Evolutionary conservation across 1,140 invertebrate species (phyloP), one percentile per base, ranked within the genome.

Genomic region (Drosophila tristis): DNA sequence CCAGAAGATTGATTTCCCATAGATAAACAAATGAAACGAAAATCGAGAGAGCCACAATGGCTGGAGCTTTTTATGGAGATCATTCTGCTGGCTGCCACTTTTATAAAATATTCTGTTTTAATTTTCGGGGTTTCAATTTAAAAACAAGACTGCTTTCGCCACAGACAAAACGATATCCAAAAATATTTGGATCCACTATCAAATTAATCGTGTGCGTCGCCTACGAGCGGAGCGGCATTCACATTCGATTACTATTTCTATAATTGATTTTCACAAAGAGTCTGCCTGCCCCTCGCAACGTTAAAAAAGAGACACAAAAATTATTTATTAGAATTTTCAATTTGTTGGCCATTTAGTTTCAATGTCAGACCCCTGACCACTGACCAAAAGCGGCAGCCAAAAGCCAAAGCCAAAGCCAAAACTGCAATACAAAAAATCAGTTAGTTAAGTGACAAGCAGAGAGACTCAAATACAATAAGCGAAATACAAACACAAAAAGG

Each of bases 251-350:
- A 72, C 76, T 72, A 85, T 80, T 64, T 75, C 70, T 29, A 80
- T 84, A 84, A 84, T 80, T 84, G 76, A 84, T 85, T 84, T 82
- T 57, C 50, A 50, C 58, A 51, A 72, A 63, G 61, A 59, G 74
- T 60, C 62, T 26, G 53, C 25, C 53, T 16, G 55, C 55, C 42
- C 43, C 9, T 16, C 8, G 58, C 42, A 54, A 15, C 8, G 58
- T 29, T 45, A 15, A 3, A 7, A 7, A 8, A 31, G 1, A 31
- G 2, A 3, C 2, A 31, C 31, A 15, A 42, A 76, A 74, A 72
- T 72, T 66, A 76, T 79, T 85, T 84, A 84, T 84, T 74, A 72
- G 65, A 64, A 63, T 78, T 84, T 84, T 75, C 65, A 75, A 82
- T 78, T 81, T 61, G 62, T 68, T 81, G 57, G 62, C 58, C 72